Conservation (phyloP, 2,113 vertebrate genomes). For the Alexandromys fortis region DNA sequence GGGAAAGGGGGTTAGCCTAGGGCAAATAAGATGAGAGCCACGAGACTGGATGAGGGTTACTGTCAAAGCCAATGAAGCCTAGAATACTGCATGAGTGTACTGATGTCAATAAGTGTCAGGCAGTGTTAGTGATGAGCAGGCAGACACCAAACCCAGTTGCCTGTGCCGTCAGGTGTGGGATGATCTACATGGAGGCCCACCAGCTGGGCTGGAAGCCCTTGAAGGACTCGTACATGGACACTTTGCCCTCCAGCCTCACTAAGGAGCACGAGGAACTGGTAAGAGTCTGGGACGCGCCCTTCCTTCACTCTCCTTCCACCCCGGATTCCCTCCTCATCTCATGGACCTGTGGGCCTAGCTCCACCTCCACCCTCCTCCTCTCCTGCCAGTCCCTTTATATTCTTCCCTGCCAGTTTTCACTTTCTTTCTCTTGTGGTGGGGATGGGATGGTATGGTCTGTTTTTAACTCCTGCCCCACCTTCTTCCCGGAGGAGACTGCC, state of each 20-base stretch:
- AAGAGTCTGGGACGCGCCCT: neutral
- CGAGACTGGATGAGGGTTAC: neutral
- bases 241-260: constrained; percentile 87
- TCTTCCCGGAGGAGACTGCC: neutral
- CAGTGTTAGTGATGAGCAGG: neutral
- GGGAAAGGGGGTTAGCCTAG: neutral
- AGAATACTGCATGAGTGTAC: neutral
- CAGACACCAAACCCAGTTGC: neutral
- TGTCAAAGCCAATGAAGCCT: neutral
- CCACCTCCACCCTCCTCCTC: neutral
- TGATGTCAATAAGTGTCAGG: neutral
- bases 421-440: neutral
- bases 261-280: constrained; percentile 90
- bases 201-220: constrained; percentile 94
- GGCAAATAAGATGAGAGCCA: neutral
- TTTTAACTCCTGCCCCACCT: neutral
- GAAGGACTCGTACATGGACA: constrained; percentile 94
- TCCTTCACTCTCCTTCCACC: neutral
- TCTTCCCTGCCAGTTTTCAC: neutral
- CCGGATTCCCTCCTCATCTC: neutral
- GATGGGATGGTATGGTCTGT: neutral
- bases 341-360: neutral
- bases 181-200: constrained; percentile 97
- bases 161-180: constrained; percentile 90
- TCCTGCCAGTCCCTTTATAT: neutral